Evolutionary conservation across 2,888 invertebrate species (phyloP).

Genomic region (Metacarcinus magister): DNA sequence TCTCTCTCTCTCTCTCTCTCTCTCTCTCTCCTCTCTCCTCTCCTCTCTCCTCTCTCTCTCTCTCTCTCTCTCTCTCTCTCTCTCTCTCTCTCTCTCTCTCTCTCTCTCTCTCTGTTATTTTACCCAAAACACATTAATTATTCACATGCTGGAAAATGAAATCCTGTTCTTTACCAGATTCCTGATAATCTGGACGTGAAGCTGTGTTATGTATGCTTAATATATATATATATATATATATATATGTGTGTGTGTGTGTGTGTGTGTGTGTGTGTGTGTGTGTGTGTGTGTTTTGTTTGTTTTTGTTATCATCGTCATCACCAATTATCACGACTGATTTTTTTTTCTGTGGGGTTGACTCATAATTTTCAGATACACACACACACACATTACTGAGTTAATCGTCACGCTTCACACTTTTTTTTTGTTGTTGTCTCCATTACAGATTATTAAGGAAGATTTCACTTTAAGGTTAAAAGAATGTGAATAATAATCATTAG

Average conservation of each 20-base stretch:
- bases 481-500: not conserved
- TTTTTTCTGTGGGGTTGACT: no score
- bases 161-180: not conserved
- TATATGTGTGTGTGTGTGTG: not conserved
- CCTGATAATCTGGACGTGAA: not conserved
- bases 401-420: not conserved
- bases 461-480: not conserved
- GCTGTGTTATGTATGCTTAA: not conserved
- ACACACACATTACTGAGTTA: not conserved
- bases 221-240: no score
- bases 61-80: slow-evolving; percentile 20
- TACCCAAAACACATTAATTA: not conserved
- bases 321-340: not conserved
- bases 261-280: slow-evolving; percentile 26
- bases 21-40: not conserved
- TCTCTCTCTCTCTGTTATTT: not conserved
- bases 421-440: not conserved
- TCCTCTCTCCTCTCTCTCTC: not conserved
- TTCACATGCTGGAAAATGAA: not conserved
- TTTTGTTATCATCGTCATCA: not conserved
- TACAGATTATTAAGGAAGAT: not conserved
- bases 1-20: not conserved
- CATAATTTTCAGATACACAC: slow-evolving; percentile 9
- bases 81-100: slow-evolving; percentile 26
- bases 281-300: not conserved